Evolutionary conservation across 2,797 vertebrate genomes (phyloP).

Genomic region (Loriculus beryllinus): DNA sequence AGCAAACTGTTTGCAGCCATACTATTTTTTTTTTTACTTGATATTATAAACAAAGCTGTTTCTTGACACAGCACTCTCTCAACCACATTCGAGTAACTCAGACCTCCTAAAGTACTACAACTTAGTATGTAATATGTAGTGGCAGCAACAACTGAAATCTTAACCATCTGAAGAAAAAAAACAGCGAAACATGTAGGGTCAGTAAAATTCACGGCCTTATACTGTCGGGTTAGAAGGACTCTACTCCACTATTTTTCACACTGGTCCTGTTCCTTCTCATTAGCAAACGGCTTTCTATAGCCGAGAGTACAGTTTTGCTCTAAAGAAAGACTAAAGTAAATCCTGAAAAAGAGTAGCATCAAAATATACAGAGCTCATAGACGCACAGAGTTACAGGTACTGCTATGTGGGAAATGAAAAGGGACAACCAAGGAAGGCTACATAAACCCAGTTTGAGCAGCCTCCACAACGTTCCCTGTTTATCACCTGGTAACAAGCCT

Average conservation of each 20-base stretch:
- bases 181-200: neutral
- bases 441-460: neutral
- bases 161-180: neutral
- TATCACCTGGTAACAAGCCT: neutral
- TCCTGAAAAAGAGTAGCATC: neutral
- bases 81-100: neutral
- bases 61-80: neutral
- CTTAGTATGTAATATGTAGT: neutral
- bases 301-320: neutral
- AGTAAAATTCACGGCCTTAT: neutral
- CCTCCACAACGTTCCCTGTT: neutral
- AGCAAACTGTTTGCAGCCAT: neutral
- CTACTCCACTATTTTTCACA: neutral
- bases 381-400: neutral
- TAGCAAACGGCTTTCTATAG: neutral
- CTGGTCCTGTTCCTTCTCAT: neutral
- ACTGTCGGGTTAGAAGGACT: neutral
- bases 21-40: neutral
- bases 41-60: neutral
- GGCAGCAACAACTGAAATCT: neutral
- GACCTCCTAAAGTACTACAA: neutral
- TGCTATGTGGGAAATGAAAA: accelerated
- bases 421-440: neutral
- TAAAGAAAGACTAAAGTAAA: neutral
- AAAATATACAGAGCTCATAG: neutral